Conservation (phyloP, 2,888 invertebrate species). For the Seira musarum region DNA sequence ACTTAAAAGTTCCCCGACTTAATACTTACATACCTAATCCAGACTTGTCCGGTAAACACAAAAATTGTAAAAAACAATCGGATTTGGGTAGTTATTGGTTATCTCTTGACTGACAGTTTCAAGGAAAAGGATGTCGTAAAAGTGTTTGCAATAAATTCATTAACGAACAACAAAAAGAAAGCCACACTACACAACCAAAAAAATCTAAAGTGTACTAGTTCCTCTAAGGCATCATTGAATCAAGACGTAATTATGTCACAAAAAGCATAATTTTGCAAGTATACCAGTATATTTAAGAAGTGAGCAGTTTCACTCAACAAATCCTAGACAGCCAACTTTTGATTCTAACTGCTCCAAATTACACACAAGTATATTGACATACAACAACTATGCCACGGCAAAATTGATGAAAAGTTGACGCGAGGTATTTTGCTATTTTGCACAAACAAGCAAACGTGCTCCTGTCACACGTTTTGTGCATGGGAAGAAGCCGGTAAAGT, state of each 20-base stretch:
- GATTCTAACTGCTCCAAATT: not conserved
- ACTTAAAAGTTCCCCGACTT: not conserved
- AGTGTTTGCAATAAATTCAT: conserved; percentile 9
- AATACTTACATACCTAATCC: not conserved
- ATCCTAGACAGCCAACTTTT: not conserved
- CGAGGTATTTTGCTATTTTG: too few species aligned
- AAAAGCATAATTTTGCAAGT: not conserved
- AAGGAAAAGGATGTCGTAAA: conserved; percentile 33
- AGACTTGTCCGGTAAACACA: not conserved
- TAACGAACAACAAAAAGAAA: too few species aligned
- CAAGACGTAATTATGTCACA: not conserved
- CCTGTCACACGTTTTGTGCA: not conserved
- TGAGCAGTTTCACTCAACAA: not conserved
- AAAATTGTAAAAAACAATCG: not conserved
- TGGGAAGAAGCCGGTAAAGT: not conserved
- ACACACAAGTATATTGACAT: too few species aligned
- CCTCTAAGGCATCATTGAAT: not conserved
- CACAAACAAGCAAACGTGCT: not conserved
- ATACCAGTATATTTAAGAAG: too few species aligned
- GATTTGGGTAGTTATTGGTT: not conserved
- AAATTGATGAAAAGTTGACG: not conserved
- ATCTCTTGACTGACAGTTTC: not conserved
- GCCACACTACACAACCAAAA: too few species aligned
- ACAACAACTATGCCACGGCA: not conserved
- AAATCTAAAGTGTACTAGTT: too few species aligned